Base-by-base conservation (phyloP, 2,113 vertebrate genomes). In the Grus americana region DNA sequence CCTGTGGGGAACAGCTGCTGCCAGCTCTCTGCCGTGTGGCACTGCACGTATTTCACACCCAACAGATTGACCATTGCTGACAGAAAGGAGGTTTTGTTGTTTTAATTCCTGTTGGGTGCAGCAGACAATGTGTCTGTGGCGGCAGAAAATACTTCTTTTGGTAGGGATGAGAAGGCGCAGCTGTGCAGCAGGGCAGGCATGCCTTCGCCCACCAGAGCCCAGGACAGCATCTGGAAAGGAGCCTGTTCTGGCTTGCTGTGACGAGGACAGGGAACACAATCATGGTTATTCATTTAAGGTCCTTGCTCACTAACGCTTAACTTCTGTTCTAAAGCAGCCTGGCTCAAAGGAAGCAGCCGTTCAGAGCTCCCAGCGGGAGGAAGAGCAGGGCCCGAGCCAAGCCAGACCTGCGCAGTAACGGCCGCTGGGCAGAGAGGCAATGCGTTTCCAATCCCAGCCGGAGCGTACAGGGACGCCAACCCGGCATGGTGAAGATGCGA, bases 61-160 rank as follows among this genome's bases (percentile, higher is more conserved):
- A 80, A 32, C 2, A 2, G 46, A n/a, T 1, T 2, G 30, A 22
- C 32, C 14, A 1, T 2, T 23, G 15, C 71, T 50, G 63, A 34
- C 22, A 58, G 63, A 54, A 52, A 22, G 36, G 29, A 38, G 30
- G 34, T 30, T 32, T 14, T 34, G 8, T 26, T 14, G 34, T 19
- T 89, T n/a, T 10, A 21, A 23, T 21, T 68, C 55, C 29, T 0
- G 2, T 0, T 44, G 40, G 40, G 49, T 0, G 30, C 76, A 42
- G 66, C 1, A 38, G 20, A 49, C 0, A 3, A 4, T 0, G 0
- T 14, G 10, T 24, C 27, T 2, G 1, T 5, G 13, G 67, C 17
- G 32, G 57, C 57, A 82, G n/a, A 49, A 86, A 63, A 38, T 1
- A 9, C 4, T 38, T 24, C 26, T 61, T 49, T 44, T n/a, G 11